phyloP scores from a whole-genome alignment of 1,140 invertebrate genomes.

The Cryptotermes secundus region DNA sequence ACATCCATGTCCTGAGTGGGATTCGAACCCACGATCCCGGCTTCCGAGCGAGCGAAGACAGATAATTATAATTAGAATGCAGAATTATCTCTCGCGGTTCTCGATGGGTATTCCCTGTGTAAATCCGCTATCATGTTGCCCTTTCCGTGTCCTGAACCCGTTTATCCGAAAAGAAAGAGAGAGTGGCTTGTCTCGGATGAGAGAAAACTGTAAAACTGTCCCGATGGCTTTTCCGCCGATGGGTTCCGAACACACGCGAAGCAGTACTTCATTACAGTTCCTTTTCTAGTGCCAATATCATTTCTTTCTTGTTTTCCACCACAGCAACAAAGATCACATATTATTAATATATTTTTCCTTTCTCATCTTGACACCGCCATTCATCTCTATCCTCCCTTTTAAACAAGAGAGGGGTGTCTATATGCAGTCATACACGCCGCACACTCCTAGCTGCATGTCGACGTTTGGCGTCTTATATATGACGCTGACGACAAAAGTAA shows the following conservation, averaged over 20 bases:
- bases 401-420: background rate
- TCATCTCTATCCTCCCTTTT: background rate
- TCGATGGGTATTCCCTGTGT: no score
- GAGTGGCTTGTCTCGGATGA: no score
- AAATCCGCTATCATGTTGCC: no score
- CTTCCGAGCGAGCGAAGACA: no score
- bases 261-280: background rate
- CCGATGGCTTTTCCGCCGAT: no score
- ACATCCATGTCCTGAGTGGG: no score
- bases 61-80: no score
- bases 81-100: no score
- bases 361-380: background rate
- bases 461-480: background rate
- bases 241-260: background rate
- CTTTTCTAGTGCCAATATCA: background rate
- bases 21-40: no score
- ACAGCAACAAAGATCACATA: background rate
- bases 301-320: background rate
- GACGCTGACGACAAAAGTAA: conserved; percentile 16
- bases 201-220: no score
- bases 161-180: no score
- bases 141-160: no score
- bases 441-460: background rate
- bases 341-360: background rate
- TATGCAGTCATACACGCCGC: background rate